Evolutionary conservation across 1,140 invertebrate genomes (phyloP).

Genomic region (Notospermus geniculatus): DNA sequence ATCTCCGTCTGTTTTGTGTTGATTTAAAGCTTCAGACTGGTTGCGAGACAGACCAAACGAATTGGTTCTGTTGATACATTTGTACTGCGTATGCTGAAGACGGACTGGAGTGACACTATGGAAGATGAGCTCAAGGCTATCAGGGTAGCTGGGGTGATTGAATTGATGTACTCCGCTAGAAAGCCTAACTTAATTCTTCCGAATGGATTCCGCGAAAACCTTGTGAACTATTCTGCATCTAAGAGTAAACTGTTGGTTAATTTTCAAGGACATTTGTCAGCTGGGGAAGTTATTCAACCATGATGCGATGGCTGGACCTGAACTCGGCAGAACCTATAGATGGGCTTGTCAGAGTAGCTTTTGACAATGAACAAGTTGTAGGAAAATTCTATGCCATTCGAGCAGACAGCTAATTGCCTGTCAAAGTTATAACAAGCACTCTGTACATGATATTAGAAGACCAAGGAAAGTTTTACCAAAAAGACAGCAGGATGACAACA

Average conservation of each 20-base stretch:
- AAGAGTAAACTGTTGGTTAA: background rate
- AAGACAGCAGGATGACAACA: background rate
- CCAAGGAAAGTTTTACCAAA: background rate
- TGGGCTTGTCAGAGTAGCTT: background rate
- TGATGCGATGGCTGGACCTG: background rate
- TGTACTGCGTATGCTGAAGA: background rate
- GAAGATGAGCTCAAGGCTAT: background rate
- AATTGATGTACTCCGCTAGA: background rate
- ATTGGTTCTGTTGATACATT: too few relatives aligned
- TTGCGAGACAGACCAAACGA: too few relatives aligned
- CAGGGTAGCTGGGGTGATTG: background rate
- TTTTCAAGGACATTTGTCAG: background rate
- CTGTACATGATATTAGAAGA: background rate
- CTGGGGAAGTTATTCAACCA: background rate
- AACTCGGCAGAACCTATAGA: background rate
- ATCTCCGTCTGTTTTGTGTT: too few relatives aligned
- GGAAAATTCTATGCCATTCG: background rate
- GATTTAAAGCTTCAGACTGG: too few relatives aligned
- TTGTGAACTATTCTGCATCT: background rate
- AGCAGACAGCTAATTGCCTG: background rate
- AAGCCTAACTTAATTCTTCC: background rate
- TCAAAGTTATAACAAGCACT: background rate
- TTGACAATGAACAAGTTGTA: slow-evolving; percentile 1
- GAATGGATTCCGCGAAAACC: background rate
- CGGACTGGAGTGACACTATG: background rate